Evolutionary conservation across 1,140 invertebrate genomes (phyloP), one percentile per base, ranked within the genome.

Genomic region (Chelonus insularis): DNA sequence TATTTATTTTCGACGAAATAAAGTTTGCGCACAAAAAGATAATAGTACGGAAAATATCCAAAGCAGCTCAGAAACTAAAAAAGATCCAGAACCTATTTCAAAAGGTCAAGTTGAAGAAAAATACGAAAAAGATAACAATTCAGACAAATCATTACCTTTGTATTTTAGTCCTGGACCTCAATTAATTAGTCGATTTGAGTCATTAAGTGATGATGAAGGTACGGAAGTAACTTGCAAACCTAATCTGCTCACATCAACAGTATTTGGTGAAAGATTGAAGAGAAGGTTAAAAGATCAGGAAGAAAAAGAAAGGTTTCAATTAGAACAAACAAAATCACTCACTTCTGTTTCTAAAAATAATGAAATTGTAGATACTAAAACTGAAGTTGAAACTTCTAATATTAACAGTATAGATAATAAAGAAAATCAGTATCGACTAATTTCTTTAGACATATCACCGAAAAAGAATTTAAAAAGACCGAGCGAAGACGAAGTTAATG

Each of bases 261-360:
- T 80, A 12, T 80, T 72, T 63, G 71, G 69, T 1, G 65, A 77
- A 60, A 67, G 78, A 50, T 60, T 78, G 11, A 57, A 60, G 18
- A 75, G 72, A 54, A 77, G 55, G 62, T 50, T 78, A 2, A 16
- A 39, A 1, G 62, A 73, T 12, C 63, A 71, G 41, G 60, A 69
- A 21, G 62, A 67, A 23, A 54, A 57, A 12, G 68, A 67, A 1
- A 61, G 36, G 12, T 62, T 47, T 12, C 57, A 58, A 4, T 63
- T 62, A 21, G 39, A 52, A 18, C 25, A 61, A 45, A 4, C 9
- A 16, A 36, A 11, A 50, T 5, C 1, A n/a, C 6, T 8, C 3
- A 29, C 2, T 50, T n/a, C 21, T n/a, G 4, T 9, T n/a, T 39
- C 37, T 39, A 39, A n/a, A n/a, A n/a, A n/a, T 39, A 12, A 39